phyloP scores from a whole-genome alignment of 92 coral and sea anemone species.

The Meandrina meandrites region DNA sequence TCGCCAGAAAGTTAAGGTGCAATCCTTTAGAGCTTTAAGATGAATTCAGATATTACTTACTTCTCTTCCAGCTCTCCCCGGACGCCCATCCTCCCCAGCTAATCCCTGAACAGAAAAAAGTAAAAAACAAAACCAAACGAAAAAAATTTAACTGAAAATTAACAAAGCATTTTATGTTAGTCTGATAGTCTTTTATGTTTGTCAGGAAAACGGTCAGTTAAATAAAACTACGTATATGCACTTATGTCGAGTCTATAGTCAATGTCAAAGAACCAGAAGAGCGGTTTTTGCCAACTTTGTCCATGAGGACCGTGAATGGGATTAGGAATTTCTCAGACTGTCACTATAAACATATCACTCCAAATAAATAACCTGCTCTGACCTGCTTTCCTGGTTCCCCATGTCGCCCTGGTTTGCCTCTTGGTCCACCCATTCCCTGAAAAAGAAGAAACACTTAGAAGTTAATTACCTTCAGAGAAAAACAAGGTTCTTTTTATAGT shows the following conservation, averaged over 20 bases:
- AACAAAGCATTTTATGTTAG: neutral
- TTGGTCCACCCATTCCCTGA: constrained; percentile 36
- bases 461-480: neutral
- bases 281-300: too few relatives aligned
- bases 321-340: neutral
- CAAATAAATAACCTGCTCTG: neutral
- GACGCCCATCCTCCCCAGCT: constrained; percentile 64
- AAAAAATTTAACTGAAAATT: too few relatives aligned
- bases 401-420: constrained; percentile 29
- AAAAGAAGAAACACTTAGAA: neutral
- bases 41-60: constrained; percentile 20
- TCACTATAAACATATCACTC: too few relatives aligned
- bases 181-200: too few relatives aligned
- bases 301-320: too few relatives aligned
- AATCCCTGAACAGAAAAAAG: constrained; percentile 51
- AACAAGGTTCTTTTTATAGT: too few relatives aligned
- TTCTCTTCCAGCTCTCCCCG: constrained; percentile 73
- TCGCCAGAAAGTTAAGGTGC: too few relatives aligned
- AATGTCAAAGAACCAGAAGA: neutral
- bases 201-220: too few relatives aligned
- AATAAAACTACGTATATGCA: neutral
- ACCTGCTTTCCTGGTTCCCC: constrained; percentile 39
- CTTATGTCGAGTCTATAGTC: neutral
- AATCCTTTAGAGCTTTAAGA: too few relatives aligned
- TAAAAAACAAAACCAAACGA: neutral